Percentiles rank a stretch among this genome's conserved stretches.
phyloP scores from a whole-genome alignment of 2,113 vertebrate species.

The Vanacampus margaritifer region DNA sequence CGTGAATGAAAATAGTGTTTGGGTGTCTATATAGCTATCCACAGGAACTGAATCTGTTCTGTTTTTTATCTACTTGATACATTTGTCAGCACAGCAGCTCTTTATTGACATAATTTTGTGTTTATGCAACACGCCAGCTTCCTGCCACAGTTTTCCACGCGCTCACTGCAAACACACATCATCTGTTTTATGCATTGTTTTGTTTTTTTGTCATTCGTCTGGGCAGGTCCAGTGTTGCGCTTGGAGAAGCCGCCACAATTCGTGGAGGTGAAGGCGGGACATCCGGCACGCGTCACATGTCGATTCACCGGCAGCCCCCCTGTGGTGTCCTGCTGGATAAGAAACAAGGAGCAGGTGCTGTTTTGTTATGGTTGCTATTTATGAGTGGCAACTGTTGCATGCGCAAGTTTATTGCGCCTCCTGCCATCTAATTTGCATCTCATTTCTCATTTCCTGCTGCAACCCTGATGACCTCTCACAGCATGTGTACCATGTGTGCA shows the following conservation, averaged over 20 bases:
- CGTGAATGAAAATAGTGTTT: no score
- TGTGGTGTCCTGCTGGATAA: constrained; percentile 73
- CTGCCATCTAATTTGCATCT: no score
- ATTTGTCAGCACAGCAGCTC: neutral
- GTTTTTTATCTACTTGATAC: no score
- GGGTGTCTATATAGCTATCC: no score
- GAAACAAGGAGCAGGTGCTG: constrained; percentile 70
- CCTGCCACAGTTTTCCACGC: neutral
- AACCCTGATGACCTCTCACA: no score
- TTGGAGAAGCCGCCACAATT: constrained; percentile 59
- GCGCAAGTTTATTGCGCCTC: no score
- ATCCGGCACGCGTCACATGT: constrained; percentile 59
- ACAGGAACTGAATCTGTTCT: no score
- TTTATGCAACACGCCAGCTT: constrained; percentile 31
- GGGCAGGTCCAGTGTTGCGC: constrained; percentile 52
- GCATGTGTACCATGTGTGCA: neutral
- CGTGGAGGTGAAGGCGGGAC: constrained; percentile 63
- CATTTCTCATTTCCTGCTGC: no score
- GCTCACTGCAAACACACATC: constrained; percentile 20
- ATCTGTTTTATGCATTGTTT: neutral
- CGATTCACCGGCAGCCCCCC: constrained; percentile 62
- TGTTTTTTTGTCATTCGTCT: constrained; percentile 1
- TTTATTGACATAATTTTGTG: neutral
- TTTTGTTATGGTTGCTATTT: neutral
- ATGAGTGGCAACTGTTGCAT: no score